Percentiles rank a stretch among this genome's conserved stretches.
These are phyloP conservation scores for Diaphora mendica DNA, from an alignment of 2,888 invertebrate genomes.

Conservation along the genomic window DNA sequence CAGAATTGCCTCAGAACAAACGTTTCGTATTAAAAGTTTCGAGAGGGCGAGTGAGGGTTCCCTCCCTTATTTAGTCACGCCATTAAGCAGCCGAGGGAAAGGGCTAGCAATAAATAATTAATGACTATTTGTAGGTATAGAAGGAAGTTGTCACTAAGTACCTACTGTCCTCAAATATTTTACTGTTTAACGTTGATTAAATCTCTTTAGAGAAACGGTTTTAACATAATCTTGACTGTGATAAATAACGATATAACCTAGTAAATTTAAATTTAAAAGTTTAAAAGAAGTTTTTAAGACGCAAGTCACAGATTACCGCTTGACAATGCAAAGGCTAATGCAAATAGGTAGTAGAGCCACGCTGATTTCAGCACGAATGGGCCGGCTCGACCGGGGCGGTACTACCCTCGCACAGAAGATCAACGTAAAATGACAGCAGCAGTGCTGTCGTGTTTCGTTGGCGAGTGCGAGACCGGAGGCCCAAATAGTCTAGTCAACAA, in stretches of 20 bases:
- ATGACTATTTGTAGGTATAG: constrained; percentile 44
- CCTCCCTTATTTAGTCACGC: constrained; percentile 83
- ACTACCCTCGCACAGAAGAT: too few species aligned
- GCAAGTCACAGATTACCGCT: too few species aligned
- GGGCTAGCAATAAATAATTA: constrained; percentile 80
- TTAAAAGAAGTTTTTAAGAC: too few species aligned
- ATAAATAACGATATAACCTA: not conserved
- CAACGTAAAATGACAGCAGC: too few species aligned
- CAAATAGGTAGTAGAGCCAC: too few species aligned
- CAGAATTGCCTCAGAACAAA: constrained; percentile 71
- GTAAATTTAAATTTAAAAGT: not conserved
- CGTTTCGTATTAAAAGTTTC: constrained; percentile 74
- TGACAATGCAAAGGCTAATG: too few species aligned
- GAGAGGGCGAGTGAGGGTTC: constrained; percentile 47
- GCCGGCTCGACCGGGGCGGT: too few species aligned
- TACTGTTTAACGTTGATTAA: constrained; percentile 1
- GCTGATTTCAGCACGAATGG: too few species aligned
- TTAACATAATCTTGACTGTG: not conserved
- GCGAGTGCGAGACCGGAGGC: too few species aligned
- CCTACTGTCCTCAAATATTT: constrained; percentile 11
- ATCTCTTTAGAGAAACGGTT: not conserved
- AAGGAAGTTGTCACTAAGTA: constrained; percentile 63
- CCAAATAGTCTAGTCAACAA: too few species aligned
- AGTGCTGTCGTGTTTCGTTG: too few species aligned
- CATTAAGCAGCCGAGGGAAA: constrained; percentile 81